Evolutionary conservation across 2,797 vertebrate species (phyloP).

Genomic region (Cynodonichthys magdalenae): DNA sequence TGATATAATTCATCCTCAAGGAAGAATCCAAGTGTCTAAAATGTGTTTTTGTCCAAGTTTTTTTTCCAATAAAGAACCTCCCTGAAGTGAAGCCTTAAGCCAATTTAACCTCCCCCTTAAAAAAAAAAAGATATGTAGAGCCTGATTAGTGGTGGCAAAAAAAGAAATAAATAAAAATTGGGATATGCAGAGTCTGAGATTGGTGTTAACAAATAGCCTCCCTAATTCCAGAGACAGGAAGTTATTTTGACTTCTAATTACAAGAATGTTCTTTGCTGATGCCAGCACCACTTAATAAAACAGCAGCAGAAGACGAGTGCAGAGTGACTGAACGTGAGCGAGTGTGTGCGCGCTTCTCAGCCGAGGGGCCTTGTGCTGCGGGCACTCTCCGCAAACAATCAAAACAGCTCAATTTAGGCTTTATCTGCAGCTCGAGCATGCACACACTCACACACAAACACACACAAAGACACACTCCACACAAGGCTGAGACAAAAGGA

Average conservation of each 20-base stretch:
- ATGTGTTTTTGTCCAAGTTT: slow-evolving; percentile 30
- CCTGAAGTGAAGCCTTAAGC: slow-evolving; percentile 48
- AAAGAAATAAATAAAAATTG: slow-evolving; percentile 19
- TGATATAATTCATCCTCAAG: background rate
- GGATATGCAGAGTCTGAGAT: slow-evolving; percentile 51
- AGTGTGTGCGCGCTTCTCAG: slow-evolving; percentile 43
- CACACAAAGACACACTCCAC: slow-evolving; percentile 34
- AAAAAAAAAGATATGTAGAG: slow-evolving; percentile 45
- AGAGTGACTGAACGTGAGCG: slow-evolving; percentile 49
- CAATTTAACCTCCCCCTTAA: slow-evolving; percentile 36
- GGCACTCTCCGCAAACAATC: slow-evolving; percentile 79
- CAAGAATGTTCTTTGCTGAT: slow-evolving; percentile 78
- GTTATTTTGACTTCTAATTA: slow-evolving; percentile 81
- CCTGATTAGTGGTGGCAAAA: slow-evolving; percentile 56
- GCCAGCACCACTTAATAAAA: slow-evolving; percentile 78
- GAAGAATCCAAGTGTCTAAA: slow-evolving; percentile 15
- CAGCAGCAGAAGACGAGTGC: slow-evolving; percentile 42
- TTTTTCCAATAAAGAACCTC: slow-evolving; percentile 25
- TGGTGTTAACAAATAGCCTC: slow-evolving; percentile 69
- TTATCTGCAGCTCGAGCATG: slow-evolving; percentile 76
- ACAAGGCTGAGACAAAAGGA: slow-evolving; percentile 66
- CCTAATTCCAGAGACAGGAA: slow-evolving; percentile 72
- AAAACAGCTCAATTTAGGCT: slow-evolving; percentile 84
- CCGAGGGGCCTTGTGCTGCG: slow-evolving; percentile 69
- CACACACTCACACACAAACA: slow-evolving; percentile 34